These are phyloP conservation scores for Cygnus olor DNA, from an alignment of 2,797 vertebrate genomes.

Conservation along the genomic window DNA sequence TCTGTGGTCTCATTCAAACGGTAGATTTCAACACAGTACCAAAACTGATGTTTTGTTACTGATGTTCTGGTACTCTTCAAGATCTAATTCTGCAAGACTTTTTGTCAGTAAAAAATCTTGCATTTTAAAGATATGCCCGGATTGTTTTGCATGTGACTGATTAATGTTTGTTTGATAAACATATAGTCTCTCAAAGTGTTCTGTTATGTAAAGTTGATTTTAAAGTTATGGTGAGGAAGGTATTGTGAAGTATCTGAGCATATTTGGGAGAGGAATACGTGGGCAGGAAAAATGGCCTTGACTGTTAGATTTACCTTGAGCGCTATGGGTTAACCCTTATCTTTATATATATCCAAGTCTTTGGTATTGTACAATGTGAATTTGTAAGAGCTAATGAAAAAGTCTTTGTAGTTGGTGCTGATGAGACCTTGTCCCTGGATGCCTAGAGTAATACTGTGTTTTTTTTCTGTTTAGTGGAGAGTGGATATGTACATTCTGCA, in stretches of 20 bases:
- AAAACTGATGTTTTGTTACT: background rate
- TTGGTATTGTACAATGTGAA: background rate
- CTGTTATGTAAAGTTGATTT: background rate
- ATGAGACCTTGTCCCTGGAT: background rate
- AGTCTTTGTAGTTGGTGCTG: background rate
- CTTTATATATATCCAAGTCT: background rate
- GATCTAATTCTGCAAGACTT: background rate
- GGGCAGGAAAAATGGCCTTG: background rate
- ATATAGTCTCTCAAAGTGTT: background rate
- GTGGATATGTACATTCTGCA: slow-evolving; percentile 98
- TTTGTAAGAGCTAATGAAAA: background rate
- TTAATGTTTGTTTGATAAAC: background rate
- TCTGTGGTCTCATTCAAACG: background rate
- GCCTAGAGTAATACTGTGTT: slow-evolving; percentile 26
- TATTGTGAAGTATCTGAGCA: background rate
- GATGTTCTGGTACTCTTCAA: background rate
- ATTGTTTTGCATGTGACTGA: background rate
- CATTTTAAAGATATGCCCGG: background rate
- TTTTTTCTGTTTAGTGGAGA: slow-evolving; percentile 86
- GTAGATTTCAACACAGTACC: background rate
- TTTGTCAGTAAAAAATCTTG: rapidly evolving
- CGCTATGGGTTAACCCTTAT: background rate
- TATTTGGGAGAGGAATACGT: background rate
- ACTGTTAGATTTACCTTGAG: background rate
- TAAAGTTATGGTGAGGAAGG: background rate